phyloP scores from a whole-genome alignment of 37 sponge, comb jelly and placozoan genomes.

The Halichondria panicea region DNA sequence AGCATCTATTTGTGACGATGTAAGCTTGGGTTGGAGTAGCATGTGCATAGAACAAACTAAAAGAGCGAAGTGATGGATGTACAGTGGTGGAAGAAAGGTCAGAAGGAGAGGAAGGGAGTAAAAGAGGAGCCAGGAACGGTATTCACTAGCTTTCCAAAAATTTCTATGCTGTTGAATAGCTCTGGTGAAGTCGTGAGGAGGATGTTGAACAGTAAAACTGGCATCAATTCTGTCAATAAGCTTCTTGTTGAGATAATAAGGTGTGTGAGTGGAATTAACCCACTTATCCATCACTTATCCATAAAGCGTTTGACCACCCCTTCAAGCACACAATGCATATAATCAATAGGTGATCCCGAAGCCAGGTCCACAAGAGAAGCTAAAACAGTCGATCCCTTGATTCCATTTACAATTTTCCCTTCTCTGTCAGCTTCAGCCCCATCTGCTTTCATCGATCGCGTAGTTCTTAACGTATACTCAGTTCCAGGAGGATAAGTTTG shows the following conservation, averaged over 20 bases:
- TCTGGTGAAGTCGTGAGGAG: slow-evolving; percentile 14
- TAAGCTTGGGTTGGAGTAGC: background rate
- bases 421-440: background rate
- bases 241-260: background rate
- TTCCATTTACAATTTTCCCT: background rate
- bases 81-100: slow-evolving; percentile 12
- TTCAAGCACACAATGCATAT: slow-evolving; percentile 34
- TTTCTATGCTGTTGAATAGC: slow-evolving; percentile 5
- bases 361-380: background rate
- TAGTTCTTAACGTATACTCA: background rate
- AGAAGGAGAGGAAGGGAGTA: slow-evolving; percentile 28
- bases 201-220: background rate
- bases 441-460: background rate
- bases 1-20: slow-evolving; percentile 5
- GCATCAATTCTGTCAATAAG: background rate
- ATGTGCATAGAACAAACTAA: slow-evolving; percentile 29
- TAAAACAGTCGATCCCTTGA: background rate
- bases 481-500: background rate
- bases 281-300: slow-evolving; percentile 2
- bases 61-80: slow-evolving; percentile 24
- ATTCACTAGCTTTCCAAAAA: slow-evolving; percentile 22
- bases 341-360: slow-evolving; percentile 4
- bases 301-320: slow-evolving; percentile 6
- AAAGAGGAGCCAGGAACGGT: slow-evolving; percentile 1
- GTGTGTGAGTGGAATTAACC: too few relatives aligned